phyloP scores from a whole-genome alignment of 2,888 invertebrate genomes.

The Notodonta ziczac region DNA sequence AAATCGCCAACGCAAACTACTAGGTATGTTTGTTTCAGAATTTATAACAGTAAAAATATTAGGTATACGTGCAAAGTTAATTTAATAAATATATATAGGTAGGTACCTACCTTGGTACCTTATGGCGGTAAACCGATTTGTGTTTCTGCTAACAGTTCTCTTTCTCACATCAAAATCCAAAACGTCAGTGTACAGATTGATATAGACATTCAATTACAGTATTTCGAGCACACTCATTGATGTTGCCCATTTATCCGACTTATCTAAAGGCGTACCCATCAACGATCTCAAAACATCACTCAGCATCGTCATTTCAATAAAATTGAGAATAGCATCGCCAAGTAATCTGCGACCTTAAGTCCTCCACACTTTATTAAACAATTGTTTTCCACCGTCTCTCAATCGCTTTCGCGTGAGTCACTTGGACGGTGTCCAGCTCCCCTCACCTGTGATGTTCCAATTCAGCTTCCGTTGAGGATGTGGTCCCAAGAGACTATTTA shows the following conservation, averaged over 20 bases:
- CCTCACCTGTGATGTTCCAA: constrained; percentile 70
- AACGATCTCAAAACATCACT: constrained; percentile 28
- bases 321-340: constrained; percentile 27
- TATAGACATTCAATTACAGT: background rate
- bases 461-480: constrained; percentile 74
- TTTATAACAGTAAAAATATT: no score
- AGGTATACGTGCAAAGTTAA: no score
- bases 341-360: constrained; percentile 41
- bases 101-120: no score
- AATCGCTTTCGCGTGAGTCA: constrained; percentile 50
- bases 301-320: constrained; percentile 31
- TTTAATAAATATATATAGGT: no score
- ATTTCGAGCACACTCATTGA: background rate
- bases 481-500: constrained; percentile 65
- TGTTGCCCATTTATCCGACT: background rate
- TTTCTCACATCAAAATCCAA: background rate
- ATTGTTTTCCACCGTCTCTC: constrained; percentile 35
- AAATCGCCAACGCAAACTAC: no score
- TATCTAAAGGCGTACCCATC: constrained; percentile 12
- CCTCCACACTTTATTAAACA: constrained; percentile 41
- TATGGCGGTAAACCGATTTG: background rate
- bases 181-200: background rate
- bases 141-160: background rate
- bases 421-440: constrained; percentile 64
- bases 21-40: no score